These are phyloP conservation scores for Argyresthia albistria DNA, from an alignment of 2,888 invertebrate species.

Conservation along the genomic window DNA sequence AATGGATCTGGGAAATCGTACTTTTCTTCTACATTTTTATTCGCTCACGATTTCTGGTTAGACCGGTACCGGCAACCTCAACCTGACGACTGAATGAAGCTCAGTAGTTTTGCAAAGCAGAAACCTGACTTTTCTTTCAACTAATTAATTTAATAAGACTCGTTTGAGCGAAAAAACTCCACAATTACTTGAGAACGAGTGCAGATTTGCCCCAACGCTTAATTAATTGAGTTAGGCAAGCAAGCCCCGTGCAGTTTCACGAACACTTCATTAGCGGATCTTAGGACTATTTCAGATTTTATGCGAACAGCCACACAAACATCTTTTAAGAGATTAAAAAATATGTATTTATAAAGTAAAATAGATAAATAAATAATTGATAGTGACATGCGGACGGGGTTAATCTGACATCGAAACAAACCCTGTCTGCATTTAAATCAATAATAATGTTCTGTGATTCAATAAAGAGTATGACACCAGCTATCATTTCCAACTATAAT, in stretches of 20 bases:
- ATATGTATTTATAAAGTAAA: no score
- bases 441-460: no score
- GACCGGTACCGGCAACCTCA: not conserved
- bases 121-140: not conserved
- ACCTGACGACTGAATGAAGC: not conserved
- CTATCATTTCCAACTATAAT: no score
- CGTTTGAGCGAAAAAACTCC: slow-evolving; percentile 1
- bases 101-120: not conserved
- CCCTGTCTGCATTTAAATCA: no score
- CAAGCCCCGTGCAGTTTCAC: slow-evolving; percentile 1
- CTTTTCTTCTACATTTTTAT: not conserved
- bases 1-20: not conserved
- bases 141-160: not conserved
- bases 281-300: slow-evolving; percentile 1
- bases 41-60: not conserved
- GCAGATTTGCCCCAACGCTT: slow-evolving; percentile 5
- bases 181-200: slow-evolving; percentile 6
- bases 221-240: slow-evolving; percentile 8
- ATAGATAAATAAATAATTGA: no score
- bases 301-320: not conserved
- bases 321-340: no score
- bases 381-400: no score
- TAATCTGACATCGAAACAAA: no score
- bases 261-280: slow-evolving; percentile 4
- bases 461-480: no score